Base-by-base conservation (phyloP, 2,113 vertebrate species). In the Cephalopterus ornatus region DNA sequence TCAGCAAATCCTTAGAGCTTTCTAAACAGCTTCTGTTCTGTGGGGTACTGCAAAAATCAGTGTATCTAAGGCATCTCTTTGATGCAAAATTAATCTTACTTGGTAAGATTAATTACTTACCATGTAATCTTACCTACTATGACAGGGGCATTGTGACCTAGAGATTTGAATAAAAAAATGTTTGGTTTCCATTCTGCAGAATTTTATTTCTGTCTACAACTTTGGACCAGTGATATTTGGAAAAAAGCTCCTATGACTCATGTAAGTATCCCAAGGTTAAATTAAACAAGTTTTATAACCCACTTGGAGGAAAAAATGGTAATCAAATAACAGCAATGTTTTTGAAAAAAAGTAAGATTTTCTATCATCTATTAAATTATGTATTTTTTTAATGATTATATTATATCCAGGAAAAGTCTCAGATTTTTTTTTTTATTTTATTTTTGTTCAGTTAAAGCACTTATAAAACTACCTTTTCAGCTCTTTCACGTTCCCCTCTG, bases 321-420 rank as follows among this genome's bases (percentile, higher is more conserved):
- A 30, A 33, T 6, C 42, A 14, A 50, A 55, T 2, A 53, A 49
- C 1, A 27, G 8, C 2, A 42, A 23, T 2, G 0, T 12, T 52
- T 53, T 62, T 39, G 6, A 22, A 12, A 41, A 37, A 66, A 76
- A 46, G 8, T 77, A 27, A 21, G 16, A 14, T 16, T 70, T 61
- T 39, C 21, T 32, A 17, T 62, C 2, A 22, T 21, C 2, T 30
- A 4, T 23, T 66, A 66, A 63, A 87, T 30, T 32, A 21, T 26
- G 10, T 16, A 6, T 1, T 4, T 52, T 58, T 46, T 24, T 26
- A 3, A 39, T 70, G 0, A 61, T 73, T 76, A 10, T 55, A 11
- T 61, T 62, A 11, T 49, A 39, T 6, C 5, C 15, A 55, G 9
- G 23, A 42, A 53, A 82, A 65, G 1, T 21, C 1, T 8, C 4